Base-by-base conservation (phyloP, 2,113 vertebrate species). In the Machaerirhynchus nigripectus region DNA sequence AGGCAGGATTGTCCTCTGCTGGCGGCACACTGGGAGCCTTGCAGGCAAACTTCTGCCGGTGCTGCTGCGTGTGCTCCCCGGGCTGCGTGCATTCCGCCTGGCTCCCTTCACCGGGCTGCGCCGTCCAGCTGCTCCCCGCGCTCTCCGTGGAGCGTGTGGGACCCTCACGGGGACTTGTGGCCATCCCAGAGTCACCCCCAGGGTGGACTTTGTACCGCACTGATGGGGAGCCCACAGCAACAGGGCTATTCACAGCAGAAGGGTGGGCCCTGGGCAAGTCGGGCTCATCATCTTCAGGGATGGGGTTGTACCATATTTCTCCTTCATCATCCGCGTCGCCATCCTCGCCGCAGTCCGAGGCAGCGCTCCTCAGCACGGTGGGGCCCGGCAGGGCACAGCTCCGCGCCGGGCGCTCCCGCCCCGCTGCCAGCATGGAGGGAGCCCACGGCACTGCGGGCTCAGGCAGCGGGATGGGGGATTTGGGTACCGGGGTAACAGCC, bases 281-380 rank as follows among this genome's bases (percentile, higher is more conserved):
- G 1, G 92, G 95, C 14, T 99, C 99, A 7, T 99, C 99, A 17
- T 99, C 99, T 96, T 99, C 99, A 6, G 99, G 99, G 96, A 99
- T 99, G 0, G 99, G 99, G 89, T 99, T 99, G 98, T 99, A 99
- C 99, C 99, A 99, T 97, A 99, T 99, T 96, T 99, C 99, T 61
- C 99, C 99, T 97, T 99, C 99, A 61, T 99, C 99, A 7, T 99
- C 99, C 0, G 99, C 99, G 5, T 99, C 99, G 3, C 99, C 99
- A 57, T 99, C 99, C 94, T 99, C 99, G 2, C 98, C 93, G 3
- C 98, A 98, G 84, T 99, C 98, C 49, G 96, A 23, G 69, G 94
- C 80, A 33, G 96, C 16, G 21, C 95, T 93, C 50, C 90, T 92
- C 8, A 65, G 91, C 2, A 14, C 6, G 1, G 89, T 61, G 28